Conservation (phyloP, 2,113 vertebrate species). For the Melanerpes formicivorus region DNA sequence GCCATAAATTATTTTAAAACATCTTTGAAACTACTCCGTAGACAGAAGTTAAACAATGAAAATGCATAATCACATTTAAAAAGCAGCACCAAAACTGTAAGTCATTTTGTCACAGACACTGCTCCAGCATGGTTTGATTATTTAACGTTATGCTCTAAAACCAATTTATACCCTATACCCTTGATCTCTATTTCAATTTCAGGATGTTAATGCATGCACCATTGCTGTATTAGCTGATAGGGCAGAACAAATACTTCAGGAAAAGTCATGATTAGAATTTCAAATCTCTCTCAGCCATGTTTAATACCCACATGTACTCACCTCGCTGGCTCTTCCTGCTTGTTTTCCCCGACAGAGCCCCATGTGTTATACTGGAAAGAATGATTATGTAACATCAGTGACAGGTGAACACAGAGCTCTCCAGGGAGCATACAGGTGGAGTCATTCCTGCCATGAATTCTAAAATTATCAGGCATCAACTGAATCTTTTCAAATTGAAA, state of each 20-base stretch:
- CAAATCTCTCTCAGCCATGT: constrained; percentile 78
- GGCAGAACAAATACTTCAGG: constrained; percentile 54
- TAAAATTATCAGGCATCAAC: neutral
- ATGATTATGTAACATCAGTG: neutral
- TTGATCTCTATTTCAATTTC: constrained; percentile 59
- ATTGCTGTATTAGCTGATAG: constrained; percentile 54
- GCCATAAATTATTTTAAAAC: neutral
- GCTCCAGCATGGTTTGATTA: constrained; percentile 50
- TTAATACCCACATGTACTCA: constrained; percentile 81
- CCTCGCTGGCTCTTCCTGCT: constrained; percentile 80
- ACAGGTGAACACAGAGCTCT: neutral
- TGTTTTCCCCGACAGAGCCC: constrained; percentile 75
- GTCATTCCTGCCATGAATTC: neutral
- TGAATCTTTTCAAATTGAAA: neutral
- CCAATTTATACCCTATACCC: constrained; percentile 53
- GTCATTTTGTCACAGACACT: constrained; percentile 57
- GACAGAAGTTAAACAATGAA: constrained; percentile 58
- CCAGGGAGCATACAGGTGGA: neutral
- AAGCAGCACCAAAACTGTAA: constrained; percentile 36
- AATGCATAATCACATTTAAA: constrained; percentile 53
- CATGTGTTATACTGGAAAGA: constrained; percentile 73
- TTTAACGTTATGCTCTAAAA: constrained; percentile 54
- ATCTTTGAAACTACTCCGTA: neutral
- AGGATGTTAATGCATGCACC: constrained; percentile 40
- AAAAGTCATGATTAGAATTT: constrained; percentile 69